phyloP scores from a whole-genome alignment of 2,888 invertebrate genomes.

The Leistus spinibarbis region DNA sequence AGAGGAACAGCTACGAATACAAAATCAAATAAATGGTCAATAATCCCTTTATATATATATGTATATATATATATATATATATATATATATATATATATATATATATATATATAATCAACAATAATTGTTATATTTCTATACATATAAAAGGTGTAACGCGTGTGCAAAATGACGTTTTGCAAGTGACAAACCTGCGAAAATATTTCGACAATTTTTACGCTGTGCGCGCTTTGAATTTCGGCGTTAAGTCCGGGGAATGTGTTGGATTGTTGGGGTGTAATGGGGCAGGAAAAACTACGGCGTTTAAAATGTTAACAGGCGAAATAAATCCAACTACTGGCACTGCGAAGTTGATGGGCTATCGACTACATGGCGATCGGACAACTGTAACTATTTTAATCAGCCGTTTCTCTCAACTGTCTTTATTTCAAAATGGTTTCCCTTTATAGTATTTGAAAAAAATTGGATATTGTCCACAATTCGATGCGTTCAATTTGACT shows the following conservation, averaged over 20 bases:
- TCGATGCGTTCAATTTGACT: conserved; percentile 77
- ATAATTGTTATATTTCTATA: neutral
- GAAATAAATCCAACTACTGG: conserved; percentile 64
- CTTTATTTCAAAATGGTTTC: conserved; percentile 55
- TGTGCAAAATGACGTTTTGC: conserved; percentile 58
- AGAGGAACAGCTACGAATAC: conserved; percentile 51
- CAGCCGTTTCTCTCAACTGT: too few relatives aligned
- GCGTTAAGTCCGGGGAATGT: conserved; percentile 73
- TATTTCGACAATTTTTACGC: conserved; percentile 63
- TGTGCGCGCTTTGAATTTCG: conserved; percentile 71
- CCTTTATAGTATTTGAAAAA: conserved; percentile 67
- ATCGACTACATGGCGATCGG: conserved; percentile 8
- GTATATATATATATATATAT: too few relatives aligned
- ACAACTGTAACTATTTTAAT: conserved; percentile 12
- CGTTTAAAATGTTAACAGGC: conserved; percentile 83
- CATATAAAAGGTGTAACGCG: neutral
- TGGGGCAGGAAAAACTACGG: conserved; percentile 85
- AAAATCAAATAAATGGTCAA: conserved; percentile 7
- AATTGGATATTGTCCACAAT: conserved; percentile 92
- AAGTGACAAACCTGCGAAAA: conserved; percentile 67
- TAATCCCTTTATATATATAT: neutral
- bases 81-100: neutral
- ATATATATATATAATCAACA: neutral
- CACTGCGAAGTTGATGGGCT: conserved; percentile 38
- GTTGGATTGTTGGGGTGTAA: conserved; percentile 85